phyloP scores from a whole-genome alignment of 2,888 invertebrate genomes.

The Drosophila mercatorum region DNA sequence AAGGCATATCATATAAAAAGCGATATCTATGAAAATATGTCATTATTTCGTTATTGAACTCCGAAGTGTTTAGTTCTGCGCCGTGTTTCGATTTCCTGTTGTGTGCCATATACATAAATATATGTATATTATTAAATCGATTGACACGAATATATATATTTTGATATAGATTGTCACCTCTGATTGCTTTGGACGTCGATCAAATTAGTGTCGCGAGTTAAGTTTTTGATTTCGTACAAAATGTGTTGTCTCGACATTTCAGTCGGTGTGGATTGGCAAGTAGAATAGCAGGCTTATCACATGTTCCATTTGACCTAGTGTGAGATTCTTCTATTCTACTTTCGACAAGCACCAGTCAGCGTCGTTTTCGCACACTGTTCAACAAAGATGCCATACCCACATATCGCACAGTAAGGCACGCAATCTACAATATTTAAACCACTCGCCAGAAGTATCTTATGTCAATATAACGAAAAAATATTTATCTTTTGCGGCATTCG shows the following conservation, averaged over 20 bases:
- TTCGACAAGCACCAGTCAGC: constrained; percentile 73
- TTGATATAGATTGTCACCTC: constrained; percentile 13
- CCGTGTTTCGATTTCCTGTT: constrained; percentile 15
- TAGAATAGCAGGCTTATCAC: constrained; percentile 81
- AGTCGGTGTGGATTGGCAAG: constrained; percentile 69
- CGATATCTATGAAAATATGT: constrained; percentile 80
- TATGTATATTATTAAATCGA: constrained; percentile 3
- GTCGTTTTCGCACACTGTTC: constrained; percentile 7
- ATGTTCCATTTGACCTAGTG: constrained; percentile 59
- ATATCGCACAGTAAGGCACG: constrained; percentile 35
- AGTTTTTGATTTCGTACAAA: background rate
- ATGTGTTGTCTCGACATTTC: background rate
- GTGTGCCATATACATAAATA: background rate
- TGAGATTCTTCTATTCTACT: constrained; percentile 81
- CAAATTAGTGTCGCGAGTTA: constrained; percentile 26
- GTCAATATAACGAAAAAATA: constrained; percentile 39
- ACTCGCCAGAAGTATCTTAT: constrained; percentile 37
- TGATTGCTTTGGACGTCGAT: constrained; percentile 4
- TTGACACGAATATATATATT: constrained; percentile 1
- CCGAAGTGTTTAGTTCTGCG: constrained; percentile 61
- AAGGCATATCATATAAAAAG: constrained; percentile 78
- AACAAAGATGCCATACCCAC: background rate
- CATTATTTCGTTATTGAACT: constrained; percentile 81
- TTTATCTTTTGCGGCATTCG: constrained; percentile 39
- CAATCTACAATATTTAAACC: background rate